A percentile compares a stretch with the other conserved stretches of the same genome.
Evolutionary conservation across 2,797 vertebrate species (phyloP).

Genomic region (Sphaeramia orbicularis): DNA sequence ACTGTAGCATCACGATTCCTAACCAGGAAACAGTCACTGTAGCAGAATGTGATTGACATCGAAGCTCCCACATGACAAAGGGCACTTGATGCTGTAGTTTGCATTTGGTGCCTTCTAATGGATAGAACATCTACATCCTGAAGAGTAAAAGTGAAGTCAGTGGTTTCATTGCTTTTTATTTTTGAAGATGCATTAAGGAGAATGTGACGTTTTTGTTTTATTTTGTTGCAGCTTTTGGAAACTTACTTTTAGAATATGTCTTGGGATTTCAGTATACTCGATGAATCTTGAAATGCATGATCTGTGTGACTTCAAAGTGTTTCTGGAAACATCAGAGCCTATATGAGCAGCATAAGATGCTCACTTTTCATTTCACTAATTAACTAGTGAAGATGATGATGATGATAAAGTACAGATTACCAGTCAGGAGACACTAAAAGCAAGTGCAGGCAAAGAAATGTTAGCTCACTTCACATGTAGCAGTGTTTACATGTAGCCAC

Average conservation of each 20-base stretch:
- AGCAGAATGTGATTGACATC: slow-evolving; percentile 49
- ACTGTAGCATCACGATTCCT: slow-evolving; percentile 61
- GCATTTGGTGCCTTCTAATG: slow-evolving; percentile 7
- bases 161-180: slow-evolving; percentile 1
- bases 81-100: not conserved
- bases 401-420: not conserved
- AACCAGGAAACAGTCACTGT: slow-evolving; percentile 45
- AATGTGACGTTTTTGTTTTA: not conserved
- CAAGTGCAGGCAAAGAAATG: slow-evolving; percentile 3
- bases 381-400: not conserved
- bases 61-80: not conserved
- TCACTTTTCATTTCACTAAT: slow-evolving; percentile 21
- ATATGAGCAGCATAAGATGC: slow-evolving; percentile 6
- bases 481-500: slow-evolving; percentile 67
- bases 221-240: not conserved
- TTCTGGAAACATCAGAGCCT: slow-evolving; percentile 13
- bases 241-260: slow-evolving; percentile 21
- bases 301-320: slow-evolving; percentile 15
- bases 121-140: not conserved
- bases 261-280: not conserved
- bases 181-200: not conserved
- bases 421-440: slow-evolving; percentile 9
- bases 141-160: not conserved
- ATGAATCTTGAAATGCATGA: slow-evolving; percentile 15
- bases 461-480: slow-evolving; percentile 58